Percentiles rank a stretch among this genome's conserved stretches.
Conservation (phyloP, 2,888 invertebrate species). For the Sthenelais limicola region DNA sequence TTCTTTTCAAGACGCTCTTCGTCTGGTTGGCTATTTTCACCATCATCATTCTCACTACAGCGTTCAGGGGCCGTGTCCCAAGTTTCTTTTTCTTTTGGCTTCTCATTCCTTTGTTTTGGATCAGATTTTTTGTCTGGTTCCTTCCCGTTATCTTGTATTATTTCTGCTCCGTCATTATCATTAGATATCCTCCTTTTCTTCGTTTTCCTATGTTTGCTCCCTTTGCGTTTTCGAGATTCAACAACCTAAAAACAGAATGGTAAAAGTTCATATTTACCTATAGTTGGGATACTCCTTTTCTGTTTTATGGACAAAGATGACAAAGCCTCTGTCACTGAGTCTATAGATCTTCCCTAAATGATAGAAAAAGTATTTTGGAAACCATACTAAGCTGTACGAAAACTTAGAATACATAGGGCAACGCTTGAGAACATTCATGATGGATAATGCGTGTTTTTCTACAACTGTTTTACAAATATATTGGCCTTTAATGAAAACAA, state of each 20-base stretch:
- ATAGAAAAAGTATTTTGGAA: too few relatives aligned
- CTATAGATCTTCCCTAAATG: too few relatives aligned
- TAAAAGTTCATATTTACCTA: conserved; percentile 18
- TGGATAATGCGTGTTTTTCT: too few relatives aligned
- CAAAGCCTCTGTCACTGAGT: conserved; percentile 7
- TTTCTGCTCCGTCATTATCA: not conserved
- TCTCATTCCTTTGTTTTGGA: not conserved
- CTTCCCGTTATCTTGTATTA: not conserved
- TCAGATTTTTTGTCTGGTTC: not conserved
- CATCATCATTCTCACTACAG: not conserved
- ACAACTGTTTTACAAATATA: too few relatives aligned
- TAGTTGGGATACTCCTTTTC: conserved; percentile 20
- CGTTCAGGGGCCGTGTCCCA: not conserved
- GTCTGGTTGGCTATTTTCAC: not conserved
- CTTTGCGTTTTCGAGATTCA: not conserved
- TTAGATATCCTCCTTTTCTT: not conserved
- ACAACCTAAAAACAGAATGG: not conserved
- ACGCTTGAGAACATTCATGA: too few relatives aligned
- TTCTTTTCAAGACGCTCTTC: not conserved
- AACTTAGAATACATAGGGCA: too few relatives aligned
- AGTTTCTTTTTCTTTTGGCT: not conserved
- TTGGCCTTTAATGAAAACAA: too few relatives aligned
- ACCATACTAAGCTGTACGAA: too few relatives aligned
- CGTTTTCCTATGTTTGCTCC: not conserved
- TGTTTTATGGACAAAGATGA: conserved; percentile 2